These are phyloP conservation scores for Aplochiton taeniatus DNA, from an alignment of 2,797 vertebrate genomes.

Conservation along the genomic window DNA sequence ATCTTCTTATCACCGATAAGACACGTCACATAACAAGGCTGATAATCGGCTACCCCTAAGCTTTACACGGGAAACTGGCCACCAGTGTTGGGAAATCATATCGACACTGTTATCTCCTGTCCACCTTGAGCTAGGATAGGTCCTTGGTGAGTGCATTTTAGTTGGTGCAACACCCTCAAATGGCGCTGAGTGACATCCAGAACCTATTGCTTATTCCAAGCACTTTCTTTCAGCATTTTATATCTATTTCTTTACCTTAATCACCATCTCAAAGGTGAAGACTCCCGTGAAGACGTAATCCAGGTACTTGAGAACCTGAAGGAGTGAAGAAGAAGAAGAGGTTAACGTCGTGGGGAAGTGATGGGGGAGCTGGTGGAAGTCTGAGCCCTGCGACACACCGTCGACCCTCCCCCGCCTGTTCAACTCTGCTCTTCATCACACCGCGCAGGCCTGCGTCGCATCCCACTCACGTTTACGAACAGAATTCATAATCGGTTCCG, in stretches of 20 bases:
- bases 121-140: slow-evolving; percentile 3
- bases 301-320: slow-evolving; percentile 93
- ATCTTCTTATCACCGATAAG: too few relatives aligned
- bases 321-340: background rate
- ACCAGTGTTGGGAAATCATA: background rate
- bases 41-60: background rate
- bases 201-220: background rate
- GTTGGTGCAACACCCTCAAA: too few relatives aligned
- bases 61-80: background rate
- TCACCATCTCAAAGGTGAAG: slow-evolving; percentile 99
- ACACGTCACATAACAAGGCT: too few relatives aligned
- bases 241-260: slow-evolving; percentile 84
- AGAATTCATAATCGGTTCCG: slow-evolving; percentile 46
- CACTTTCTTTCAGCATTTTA: background rate
- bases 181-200: background rate
- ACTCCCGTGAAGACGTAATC: slow-evolving; percentile 98
- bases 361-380: background rate
- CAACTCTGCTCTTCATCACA: background rate
- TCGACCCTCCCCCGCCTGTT: slow-evolving; percentile 20
- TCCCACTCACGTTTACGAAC: slow-evolving; percentile 21
- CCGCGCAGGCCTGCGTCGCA: background rate
- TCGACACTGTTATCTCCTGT: background rate
- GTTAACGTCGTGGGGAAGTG: slow-evolving; percentile 13
- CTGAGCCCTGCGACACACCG: slow-evolving; percentile 1
- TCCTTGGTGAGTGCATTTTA: too few relatives aligned